A percentile compares a stretch with the other conserved stretches of the same genome.
phyloP scores from a whole-genome alignment of 2,797 vertebrate genomes.

The Okamejei kenojei region DNA sequence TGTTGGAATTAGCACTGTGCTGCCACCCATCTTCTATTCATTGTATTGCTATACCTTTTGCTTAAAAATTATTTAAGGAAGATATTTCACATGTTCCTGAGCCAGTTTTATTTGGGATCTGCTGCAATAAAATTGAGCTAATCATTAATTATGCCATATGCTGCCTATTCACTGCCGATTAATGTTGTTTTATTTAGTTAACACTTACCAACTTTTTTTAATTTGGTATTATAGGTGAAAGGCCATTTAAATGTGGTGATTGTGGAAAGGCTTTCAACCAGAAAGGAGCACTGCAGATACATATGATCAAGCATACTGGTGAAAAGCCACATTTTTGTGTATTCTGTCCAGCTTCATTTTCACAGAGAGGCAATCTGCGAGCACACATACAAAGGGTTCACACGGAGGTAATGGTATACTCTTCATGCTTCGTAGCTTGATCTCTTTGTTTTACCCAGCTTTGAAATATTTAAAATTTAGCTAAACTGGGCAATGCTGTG shows the following conservation, averaged over 20 bases:
- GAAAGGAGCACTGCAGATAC: slow-evolving; percentile 97
- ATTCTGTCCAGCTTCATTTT: slow-evolving; percentile 93
- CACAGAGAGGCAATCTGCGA: slow-evolving; percentile 95
- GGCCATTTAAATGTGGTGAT: slow-evolving; percentile 83
- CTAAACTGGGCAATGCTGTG: background rate
- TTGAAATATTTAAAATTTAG: background rate
- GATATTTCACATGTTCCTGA: background rate
- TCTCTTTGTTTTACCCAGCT: background rate
- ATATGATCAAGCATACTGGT: slow-evolving; percentile 94
- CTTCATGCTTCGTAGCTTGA: background rate
- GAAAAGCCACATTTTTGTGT: slow-evolving; percentile 94
- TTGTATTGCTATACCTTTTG: background rate
- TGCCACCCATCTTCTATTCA: background rate
- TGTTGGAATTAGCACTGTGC: background rate
- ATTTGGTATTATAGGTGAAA: slow-evolving; percentile 68
- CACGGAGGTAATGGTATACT: slow-evolving; percentile 73
- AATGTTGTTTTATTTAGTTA: background rate
- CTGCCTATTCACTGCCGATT: background rate
- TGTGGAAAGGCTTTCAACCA: slow-evolving; percentile 98
- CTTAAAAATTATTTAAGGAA: background rate
- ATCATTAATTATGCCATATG: background rate
- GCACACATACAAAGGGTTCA: slow-evolving; percentile 95
- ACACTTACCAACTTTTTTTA: background rate
- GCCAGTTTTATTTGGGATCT: background rate
- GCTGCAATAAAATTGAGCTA: background rate